phyloP scores from a whole-genome alignment of 1,140 invertebrate genomes.

The Ridgeia piscesae region DNA sequence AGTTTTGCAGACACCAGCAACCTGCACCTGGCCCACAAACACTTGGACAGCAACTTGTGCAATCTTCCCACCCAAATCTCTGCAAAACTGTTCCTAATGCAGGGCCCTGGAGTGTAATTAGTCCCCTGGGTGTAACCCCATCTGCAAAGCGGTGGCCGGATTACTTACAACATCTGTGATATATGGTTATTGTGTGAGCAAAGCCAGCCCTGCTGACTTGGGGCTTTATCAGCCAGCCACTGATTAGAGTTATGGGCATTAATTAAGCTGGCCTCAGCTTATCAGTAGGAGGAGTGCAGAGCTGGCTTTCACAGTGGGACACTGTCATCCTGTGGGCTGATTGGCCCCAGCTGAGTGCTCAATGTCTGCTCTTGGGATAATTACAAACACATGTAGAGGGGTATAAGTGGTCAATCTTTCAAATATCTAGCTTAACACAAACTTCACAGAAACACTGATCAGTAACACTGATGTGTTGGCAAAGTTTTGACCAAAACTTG shows the following conservation, averaged over 20 bases:
- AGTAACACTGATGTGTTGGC: neutral
- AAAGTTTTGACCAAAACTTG: no score
- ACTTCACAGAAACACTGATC: neutral
- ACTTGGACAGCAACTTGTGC: neutral
- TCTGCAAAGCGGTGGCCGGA: neutral
- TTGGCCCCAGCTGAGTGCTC: neutral
- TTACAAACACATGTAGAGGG: neutral
- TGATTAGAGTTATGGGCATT: constrained; percentile 5
- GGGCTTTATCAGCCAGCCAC: constrained; percentile 3
- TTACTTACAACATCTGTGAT: neutral
- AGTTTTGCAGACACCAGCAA: no score
- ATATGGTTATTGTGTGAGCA: constrained; percentile 5
- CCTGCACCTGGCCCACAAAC: neutral
- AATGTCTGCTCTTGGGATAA: neutral
- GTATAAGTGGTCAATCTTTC: neutral
- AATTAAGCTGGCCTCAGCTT: neutral
- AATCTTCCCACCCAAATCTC: neutral
- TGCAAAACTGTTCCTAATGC: neutral
- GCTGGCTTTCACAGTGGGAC: neutral
- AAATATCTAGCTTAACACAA: neutral
- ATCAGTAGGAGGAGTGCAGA: neutral
- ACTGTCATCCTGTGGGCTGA: neutral
- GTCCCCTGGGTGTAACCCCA: constrained; percentile 2
- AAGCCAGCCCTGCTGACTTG: neutral
- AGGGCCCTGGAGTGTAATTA: neutral